A percentile compares a stretch with the other conserved stretches of the same genome.
Conservation (phyloP, 2,888 invertebrate species). For the Leptarthrus brevirostris region DNA sequence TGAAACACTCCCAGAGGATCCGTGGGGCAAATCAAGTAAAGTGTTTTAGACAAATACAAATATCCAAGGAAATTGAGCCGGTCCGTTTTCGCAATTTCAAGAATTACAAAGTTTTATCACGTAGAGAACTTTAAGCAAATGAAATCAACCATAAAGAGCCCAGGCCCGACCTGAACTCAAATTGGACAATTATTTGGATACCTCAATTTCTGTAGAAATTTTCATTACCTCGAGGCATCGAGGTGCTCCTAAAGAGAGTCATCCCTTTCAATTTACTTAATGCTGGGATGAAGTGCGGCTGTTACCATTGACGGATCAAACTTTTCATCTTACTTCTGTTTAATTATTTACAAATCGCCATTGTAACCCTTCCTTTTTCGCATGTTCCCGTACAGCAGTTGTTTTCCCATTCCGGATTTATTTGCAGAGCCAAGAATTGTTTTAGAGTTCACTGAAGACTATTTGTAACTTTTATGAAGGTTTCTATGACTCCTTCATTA, state of each 20-base stretch:
- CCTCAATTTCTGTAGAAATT: slow-evolving; percentile 10
- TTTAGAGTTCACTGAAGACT: too few relatives aligned
- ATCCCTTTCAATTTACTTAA: slow-evolving; percentile 26
- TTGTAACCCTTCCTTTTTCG: too few relatives aligned
- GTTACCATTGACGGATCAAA: slow-evolving; percentile 22
- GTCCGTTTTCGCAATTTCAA: background rate
- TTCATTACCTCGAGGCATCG: background rate
- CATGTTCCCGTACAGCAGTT: too few relatives aligned
- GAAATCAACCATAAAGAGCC: background rate
- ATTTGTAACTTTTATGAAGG: too few relatives aligned
- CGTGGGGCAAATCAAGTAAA: too few relatives aligned
- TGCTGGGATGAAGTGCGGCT: slow-evolving; percentile 7
- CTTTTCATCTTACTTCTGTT: slow-evolving; percentile 27
- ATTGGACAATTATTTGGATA: slow-evolving; percentile 29
- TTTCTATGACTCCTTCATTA: too few relatives aligned
- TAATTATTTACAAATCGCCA: slow-evolving; percentile 21
- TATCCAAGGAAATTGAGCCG: too few relatives aligned
- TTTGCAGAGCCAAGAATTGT: too few relatives aligned
- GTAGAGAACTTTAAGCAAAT: slow-evolving; percentile 17
- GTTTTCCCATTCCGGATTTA: too few relatives aligned
- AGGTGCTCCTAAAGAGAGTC: background rate
- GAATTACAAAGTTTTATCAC: background rate
- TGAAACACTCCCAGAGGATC: too few relatives aligned
- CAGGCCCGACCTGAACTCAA: background rate
- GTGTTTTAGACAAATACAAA: too few relatives aligned